Evolutionary conservation across 2,113 vertebrate species (phyloP).

Genomic region (Xyrauchen texanus): DNA sequence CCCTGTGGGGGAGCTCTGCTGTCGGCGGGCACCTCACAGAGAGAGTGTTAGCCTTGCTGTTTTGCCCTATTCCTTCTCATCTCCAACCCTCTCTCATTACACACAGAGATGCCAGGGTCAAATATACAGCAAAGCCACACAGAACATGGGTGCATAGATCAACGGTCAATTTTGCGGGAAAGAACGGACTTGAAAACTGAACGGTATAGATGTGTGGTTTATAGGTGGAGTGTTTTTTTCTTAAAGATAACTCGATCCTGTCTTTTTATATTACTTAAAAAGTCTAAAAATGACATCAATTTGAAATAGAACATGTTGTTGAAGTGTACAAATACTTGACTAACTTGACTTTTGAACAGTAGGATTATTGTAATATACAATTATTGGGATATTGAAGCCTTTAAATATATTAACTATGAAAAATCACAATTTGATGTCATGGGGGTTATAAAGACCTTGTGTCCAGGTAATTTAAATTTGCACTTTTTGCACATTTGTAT

Average conservation of each 20-base stretch:
- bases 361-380: too few relatives aligned
- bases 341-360: conserved; percentile 11
- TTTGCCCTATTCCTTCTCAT: conserved; percentile 19
- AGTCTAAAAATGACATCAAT: conserved; percentile 37
- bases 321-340: conserved; percentile 42
- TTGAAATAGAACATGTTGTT: conserved; percentile 32
- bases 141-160: background rate
- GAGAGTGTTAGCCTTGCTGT: conserved; percentile 32
- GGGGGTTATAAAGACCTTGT: background rate
- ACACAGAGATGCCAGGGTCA: conserved; percentile 17
- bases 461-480: background rate
- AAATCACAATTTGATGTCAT: conserved; percentile 13
- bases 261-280: conserved; percentile 29
- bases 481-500: background rate
- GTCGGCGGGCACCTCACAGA: conserved; percentile 38
- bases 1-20: conserved; percentile 26
- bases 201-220: background rate
- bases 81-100: background rate
- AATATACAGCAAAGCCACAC: conserved; percentile 14
- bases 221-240: conserved; percentile 38
- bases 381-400: conserved; percentile 3
- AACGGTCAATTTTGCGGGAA: background rate
- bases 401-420: background rate
- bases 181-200: conserved; percentile 16
- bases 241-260: conserved; percentile 40